phyloP scores from a whole-genome alignment of 2,888 invertebrate genomes.

The Drosophila parthenogenetica region DNA sequence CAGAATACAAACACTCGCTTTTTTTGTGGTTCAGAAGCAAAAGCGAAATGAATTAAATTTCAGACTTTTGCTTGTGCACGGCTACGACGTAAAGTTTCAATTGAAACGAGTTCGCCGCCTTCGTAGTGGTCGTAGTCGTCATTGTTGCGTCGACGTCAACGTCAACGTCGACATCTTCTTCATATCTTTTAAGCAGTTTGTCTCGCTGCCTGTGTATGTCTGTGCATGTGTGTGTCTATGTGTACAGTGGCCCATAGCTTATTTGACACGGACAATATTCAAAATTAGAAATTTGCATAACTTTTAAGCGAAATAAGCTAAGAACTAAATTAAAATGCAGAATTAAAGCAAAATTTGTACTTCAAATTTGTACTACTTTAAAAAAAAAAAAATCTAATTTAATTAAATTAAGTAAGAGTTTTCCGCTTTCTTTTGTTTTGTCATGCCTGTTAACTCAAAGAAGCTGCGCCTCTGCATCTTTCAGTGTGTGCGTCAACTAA shows the following conservation, averaged over 20 bases:
- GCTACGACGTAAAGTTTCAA: constrained; percentile 46
- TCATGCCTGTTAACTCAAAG: neutral
- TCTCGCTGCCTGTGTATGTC: constrained; percentile 29
- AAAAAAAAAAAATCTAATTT: too few relatives aligned
- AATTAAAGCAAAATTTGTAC: too few relatives aligned
- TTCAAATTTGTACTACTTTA: too few relatives aligned
- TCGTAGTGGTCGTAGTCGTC: constrained; percentile 49
- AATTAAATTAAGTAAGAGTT: too few relatives aligned
- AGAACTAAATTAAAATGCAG: too few relatives aligned
- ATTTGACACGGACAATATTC: too few relatives aligned
- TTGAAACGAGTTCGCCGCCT: constrained; percentile 73
- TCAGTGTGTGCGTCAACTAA: too few relatives aligned
- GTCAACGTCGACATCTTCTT: constrained; percentile 58
- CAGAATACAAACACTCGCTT: constrained; percentile 55
- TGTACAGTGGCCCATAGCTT: too few relatives aligned
- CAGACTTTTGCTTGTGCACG: constrained; percentile 28
- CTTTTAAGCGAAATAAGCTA: too few relatives aligned
- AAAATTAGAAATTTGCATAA: too few relatives aligned
- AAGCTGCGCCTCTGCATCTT: too few relatives aligned
- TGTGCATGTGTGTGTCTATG: constrained; percentile 19
- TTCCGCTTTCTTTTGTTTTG: neutral
- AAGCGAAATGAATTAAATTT: constrained; percentile 71
- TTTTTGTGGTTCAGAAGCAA: constrained; percentile 48
- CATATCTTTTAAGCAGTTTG: constrained; percentile 50
- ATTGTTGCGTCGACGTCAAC: constrained; percentile 19